Conservation (phyloP, 2,113 vertebrate genomes). For the Ovibos moschatus region DNA sequence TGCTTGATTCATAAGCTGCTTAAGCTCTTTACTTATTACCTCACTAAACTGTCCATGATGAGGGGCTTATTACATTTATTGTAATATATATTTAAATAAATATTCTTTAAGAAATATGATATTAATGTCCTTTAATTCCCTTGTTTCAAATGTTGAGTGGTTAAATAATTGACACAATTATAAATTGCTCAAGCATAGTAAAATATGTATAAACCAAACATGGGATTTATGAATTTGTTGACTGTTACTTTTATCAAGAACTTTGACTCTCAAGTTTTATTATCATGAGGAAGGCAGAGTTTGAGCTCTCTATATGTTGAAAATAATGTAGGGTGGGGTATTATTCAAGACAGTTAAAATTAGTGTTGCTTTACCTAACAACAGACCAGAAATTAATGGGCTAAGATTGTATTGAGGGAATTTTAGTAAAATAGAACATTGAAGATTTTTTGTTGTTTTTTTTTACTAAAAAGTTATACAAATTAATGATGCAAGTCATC, state of each 20-base stretch:
- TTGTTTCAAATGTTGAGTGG: constrained; percentile 40
- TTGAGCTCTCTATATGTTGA: neutral
- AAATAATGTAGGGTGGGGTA: neutral
- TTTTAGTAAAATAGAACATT: neutral
- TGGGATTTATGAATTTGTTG: constrained; percentile 37
- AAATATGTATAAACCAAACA: constrained; percentile 55
- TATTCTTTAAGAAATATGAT: constrained; percentile 55
- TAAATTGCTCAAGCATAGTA: neutral
- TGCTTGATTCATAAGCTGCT: constrained; percentile 40
- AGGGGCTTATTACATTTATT: neutral
- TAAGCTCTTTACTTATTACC: constrained; percentile 34
- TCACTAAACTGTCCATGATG: constrained; percentile 9
- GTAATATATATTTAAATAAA: neutral
- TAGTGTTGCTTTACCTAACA: neutral
- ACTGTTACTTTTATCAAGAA: neutral
- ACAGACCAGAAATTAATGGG: neutral
- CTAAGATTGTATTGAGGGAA: neutral
- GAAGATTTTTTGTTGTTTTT: neutral
- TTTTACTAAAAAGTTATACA: neutral
- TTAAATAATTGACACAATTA: constrained; percentile 64
- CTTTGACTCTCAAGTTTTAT: neutral
- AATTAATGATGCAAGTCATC: neutral
- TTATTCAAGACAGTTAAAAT: neutral
- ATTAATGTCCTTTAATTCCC: constrained; percentile 60
- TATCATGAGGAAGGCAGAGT: neutral